Base-by-base conservation (phyloP, 2,797 vertebrate species). In the Sebastes ruberrimus region DNA sequence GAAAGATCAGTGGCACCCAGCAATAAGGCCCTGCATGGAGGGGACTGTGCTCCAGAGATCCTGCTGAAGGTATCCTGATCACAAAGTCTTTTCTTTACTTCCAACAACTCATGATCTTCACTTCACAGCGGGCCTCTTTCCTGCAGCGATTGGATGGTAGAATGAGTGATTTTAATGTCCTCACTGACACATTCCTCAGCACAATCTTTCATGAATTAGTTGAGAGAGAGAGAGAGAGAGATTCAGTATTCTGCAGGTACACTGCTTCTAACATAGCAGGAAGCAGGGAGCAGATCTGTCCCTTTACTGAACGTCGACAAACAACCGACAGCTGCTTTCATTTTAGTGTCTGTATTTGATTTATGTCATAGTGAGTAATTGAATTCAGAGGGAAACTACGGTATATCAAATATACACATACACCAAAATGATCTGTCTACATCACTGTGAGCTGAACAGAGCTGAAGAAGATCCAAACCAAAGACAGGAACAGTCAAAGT, bases 231-330 rank as follows among this genome's bases (percentile, higher is more conserved):
- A 8, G 3, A 27, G 25, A 25, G 27, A 25, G 46, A 14, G 13
- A 6, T 33, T 72, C n/a, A 4, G 32, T 62, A 23, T 52, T 27
- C 38, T 33, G 2, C 33, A 53, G 23, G 28, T 63, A 23, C 0
- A 2, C 63, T 53, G 68, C n/a, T 35, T 55, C 28, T 9, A 57
- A 16, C 35, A 38, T 35, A 5, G 63, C 49, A 32, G 16, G 27
- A 67, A 76, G 11, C 69, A 62, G 10, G 20, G 22, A 65, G 65
- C 73, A 74, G 11, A 80, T 67, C 35, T 70, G 63, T 62, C 28
- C 27, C 5, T 30, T 55, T 78, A 6, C 28, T 10, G 55, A 20
- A 68, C 33, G 61, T 1, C 23, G 33, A 67, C 22, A 27, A 69
- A 68, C 23, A n/a, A 7, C 30, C 3, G 9, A 23, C 7, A 60